These are phyloP conservation scores for Sorex fumeus DNA, from an alignment of 2,113 vertebrate species.

Conservation along the genomic window DNA sequence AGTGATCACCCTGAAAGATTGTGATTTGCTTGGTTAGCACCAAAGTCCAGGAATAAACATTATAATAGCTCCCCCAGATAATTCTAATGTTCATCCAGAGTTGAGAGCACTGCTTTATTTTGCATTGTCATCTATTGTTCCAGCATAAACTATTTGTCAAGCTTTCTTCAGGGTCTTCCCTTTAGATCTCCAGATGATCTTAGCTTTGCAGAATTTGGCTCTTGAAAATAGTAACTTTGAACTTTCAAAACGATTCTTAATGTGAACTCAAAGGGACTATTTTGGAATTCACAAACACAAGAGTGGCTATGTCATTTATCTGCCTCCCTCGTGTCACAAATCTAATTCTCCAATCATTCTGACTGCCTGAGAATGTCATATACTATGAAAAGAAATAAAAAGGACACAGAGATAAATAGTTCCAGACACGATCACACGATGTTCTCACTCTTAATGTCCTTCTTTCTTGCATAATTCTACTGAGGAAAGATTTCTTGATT, in stretches of 20 bases:
- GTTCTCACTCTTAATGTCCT: neutral
- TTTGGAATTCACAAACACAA: constrained; percentile 30
- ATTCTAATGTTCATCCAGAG: neutral
- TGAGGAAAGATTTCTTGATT: neutral
- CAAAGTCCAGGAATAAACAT: neutral
- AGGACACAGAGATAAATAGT: neutral
- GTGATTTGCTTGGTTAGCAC: neutral
- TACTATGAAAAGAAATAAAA: neutral
- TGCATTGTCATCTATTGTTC: constrained; percentile 3
- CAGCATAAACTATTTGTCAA: neutral
- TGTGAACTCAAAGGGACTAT: neutral
- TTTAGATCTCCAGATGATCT: constrained; percentile 40
- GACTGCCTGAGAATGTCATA: neutral
- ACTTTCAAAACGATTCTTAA: constrained; percentile 22
- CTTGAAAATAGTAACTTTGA: constrained; percentile 58
- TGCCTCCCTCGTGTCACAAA: neutral
- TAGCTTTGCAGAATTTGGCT: constrained; percentile 23
- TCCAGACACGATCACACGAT: neutral
- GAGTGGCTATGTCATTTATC: neutral
- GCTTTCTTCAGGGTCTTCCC: constrained; percentile 14
- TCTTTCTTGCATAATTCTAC: neutral
- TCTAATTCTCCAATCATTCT: neutral
- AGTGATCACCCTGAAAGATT: neutral
- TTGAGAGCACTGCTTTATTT: neutral
- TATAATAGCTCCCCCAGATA: neutral